Evolutionary conservation across 2,797 vertebrate species (phyloP).

Genomic region (Salmo trutta): DNA sequence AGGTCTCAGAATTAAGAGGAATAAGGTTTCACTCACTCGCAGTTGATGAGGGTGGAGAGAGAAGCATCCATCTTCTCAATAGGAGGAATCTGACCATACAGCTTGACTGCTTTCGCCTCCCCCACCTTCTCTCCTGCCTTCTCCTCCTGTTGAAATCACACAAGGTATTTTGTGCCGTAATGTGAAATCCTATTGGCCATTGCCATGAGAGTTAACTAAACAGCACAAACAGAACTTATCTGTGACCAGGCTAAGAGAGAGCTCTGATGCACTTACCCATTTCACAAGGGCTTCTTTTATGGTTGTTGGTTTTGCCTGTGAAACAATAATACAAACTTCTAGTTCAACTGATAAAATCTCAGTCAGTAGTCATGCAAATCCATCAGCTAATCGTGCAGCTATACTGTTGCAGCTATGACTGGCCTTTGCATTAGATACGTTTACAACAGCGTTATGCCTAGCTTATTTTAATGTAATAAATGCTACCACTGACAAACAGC

Average conservation of each 20-base stretch:
- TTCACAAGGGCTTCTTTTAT: constrained; percentile 18
- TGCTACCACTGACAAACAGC: no score
- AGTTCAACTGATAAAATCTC: background rate
- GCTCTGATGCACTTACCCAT: constrained; percentile 13
- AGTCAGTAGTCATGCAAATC: background rate
- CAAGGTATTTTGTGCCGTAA: background rate
- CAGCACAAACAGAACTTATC: background rate
- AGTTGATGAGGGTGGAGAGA: constrained; percentile 84
- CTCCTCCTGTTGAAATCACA: constrained; percentile 80
- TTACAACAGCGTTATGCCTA: background rate
- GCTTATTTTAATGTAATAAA: no score
- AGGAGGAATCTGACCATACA: constrained; percentile 91
- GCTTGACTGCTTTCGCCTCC: constrained; percentile 88
- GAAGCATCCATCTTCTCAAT: constrained; percentile 95
- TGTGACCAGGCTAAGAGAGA: background rate
- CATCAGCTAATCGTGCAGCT: background rate
- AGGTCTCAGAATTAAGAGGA: background rate
- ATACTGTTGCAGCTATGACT: background rate
- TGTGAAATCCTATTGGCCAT: background rate
- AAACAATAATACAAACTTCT: background rate
- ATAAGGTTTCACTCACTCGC: constrained; percentile 85
- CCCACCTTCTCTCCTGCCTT: constrained; percentile 84
- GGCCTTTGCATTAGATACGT: background rate
- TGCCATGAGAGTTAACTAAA: background rate
- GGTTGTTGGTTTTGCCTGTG: constrained; percentile 6